These are phyloP conservation scores for Cichladusa arquata DNA, from an alignment of 2,113 vertebrate species.

Conservation along the genomic window DNA sequence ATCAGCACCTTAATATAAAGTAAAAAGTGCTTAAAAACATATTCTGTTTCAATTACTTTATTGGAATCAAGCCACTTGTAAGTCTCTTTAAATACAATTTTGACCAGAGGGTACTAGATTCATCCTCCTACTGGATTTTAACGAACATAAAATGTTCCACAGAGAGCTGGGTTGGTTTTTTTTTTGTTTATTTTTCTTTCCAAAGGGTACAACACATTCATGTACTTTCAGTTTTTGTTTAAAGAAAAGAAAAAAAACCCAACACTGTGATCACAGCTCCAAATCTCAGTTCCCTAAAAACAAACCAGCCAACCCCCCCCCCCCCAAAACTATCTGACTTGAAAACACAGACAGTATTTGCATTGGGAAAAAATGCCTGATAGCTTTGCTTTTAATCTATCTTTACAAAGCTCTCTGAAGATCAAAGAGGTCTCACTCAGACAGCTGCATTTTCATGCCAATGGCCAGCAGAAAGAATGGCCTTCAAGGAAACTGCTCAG, in stretches of 20 bases:
- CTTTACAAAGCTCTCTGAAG: constrained; percentile 66
- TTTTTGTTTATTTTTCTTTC: not conserved
- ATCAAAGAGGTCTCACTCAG: constrained; percentile 68
- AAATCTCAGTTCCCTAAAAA: not conserved
- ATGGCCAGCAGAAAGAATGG: constrained; percentile 57
- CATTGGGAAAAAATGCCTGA: constrained; percentile 37
- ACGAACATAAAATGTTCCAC: not conserved
- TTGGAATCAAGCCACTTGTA: not conserved
- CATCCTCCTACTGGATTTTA: not conserved
- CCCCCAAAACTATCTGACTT: not conserved
- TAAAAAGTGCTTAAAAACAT: not conserved
- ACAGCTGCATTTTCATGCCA: constrained; percentile 66
- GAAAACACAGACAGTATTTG: constrained; percentile 50
- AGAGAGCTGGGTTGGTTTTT: not conserved
- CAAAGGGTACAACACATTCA: not conserved
- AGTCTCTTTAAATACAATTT: not conserved
- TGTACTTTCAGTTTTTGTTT: not conserved
- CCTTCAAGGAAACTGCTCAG: constrained; percentile 60
- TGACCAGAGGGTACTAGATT: not conserved
- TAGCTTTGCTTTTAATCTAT: constrained; percentile 64
- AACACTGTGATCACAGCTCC: not conserved
- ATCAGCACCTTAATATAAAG: not conserved
- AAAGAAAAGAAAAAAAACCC: not conserved
- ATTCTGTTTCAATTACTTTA: not conserved
- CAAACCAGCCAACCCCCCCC: not conserved